phyloP scores from a whole-genome alignment of 2,888 invertebrate genomes.

The Schizaphis graminum region DNA sequence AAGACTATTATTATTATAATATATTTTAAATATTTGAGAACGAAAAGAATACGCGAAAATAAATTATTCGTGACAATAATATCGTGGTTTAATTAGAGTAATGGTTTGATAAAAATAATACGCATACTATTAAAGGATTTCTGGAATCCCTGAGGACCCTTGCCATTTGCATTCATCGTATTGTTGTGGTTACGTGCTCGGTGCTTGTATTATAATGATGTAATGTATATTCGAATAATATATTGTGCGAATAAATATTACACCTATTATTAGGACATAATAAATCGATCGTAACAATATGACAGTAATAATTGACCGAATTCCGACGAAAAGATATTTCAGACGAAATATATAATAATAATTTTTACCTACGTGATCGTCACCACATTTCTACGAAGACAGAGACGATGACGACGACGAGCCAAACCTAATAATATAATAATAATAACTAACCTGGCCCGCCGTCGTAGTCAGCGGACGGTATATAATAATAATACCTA shows the following conservation, averaged over 20 bases:
- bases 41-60: background rate
- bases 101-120: background rate
- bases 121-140: background rate
- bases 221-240: background rate
- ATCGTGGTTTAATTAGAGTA: background rate
- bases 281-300: background rate
- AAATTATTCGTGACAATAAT: background rate
- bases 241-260: background rate
- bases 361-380: background rate
- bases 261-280: background rate
- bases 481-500: constrained; percentile 26
- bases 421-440: background rate
- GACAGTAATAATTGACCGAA: background rate
- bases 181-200: too few species aligned
- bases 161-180: background rate
- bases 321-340: background rate
- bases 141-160: background rate
- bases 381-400: background rate
- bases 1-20: background rate
- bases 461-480: background rate
- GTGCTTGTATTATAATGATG: background rate
- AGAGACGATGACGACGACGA: background rate
- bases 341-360: background rate
- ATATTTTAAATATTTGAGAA: background rate
- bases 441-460: background rate